Percentiles rank a stretch among this genome's conserved stretches.
These are phyloP conservation scores for Drosophila hamatofila DNA, from an alignment of 2,888 invertebrate genomes.

Conservation along the genomic window DNA sequence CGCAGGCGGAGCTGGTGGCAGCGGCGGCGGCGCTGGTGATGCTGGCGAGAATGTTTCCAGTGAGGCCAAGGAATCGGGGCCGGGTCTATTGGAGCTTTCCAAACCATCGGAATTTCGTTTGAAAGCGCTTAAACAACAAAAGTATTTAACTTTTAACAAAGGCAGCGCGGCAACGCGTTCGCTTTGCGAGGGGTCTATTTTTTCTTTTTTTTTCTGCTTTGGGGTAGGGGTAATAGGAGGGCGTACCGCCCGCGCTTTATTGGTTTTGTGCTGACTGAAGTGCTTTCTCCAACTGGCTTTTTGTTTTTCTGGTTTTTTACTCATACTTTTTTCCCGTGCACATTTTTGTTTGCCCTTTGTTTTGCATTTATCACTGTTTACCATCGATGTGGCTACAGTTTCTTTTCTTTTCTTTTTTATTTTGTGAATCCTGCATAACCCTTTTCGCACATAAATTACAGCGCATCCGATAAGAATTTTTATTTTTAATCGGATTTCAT, in stretches of 20 bases:
- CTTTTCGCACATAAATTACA: conserved; percentile 84
- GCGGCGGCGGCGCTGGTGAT: conserved; percentile 32
- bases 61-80: conserved; percentile 74
- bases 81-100: conserved; percentile 84
- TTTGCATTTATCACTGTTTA: conserved; percentile 77
- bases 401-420: conserved; percentile 47
- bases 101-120: conserved; percentile 85
- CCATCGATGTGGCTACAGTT: conserved; percentile 77
- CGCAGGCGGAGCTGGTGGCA: conserved; percentile 13
- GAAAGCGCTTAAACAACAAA: conserved; percentile 84
- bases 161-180: conserved; percentile 57
- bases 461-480: conserved; percentile 83
- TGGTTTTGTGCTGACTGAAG: conserved; percentile 72
- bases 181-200: conserved; percentile 31
- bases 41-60: conserved; percentile 64
- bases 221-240: conserved; percentile 17
- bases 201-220: conserved; percentile 9
- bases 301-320: conserved; percentile 35
- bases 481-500: conserved; percentile 84
- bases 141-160: conserved; percentile 82
- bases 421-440: conserved; percentile 67
- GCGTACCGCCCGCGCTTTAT: conserved; percentile 68
- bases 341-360: conserved; percentile 77
- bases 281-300: conserved; percentile 57
- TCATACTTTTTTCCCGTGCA: conserved; percentile 37